These are phyloP conservation scores for Triplophysa dalaica DNA, from an alignment of 2,113 vertebrate species.

Conservation along the genomic window DNA sequence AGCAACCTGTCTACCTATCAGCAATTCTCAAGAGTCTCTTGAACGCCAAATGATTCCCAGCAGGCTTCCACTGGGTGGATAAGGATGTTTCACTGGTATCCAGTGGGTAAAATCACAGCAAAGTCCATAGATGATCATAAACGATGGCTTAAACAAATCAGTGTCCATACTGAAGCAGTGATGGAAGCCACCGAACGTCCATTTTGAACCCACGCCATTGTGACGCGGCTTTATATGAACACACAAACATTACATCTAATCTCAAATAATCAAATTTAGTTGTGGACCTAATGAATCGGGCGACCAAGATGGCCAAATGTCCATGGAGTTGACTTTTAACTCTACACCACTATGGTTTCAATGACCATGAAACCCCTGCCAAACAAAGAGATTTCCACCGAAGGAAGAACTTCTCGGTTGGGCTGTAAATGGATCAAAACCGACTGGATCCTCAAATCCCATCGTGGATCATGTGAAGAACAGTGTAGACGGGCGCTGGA, in stretches of 20 bases:
- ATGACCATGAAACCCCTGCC: constrained; percentile 58
- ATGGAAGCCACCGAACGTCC: constrained; percentile 69
- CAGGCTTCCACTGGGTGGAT: constrained; percentile 28
- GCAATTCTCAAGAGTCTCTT: constrained; percentile 45
- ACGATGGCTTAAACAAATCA: neutral
- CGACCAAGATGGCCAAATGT: constrained; percentile 49
- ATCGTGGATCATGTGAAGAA: neutral
- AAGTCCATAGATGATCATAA: constrained; percentile 36
- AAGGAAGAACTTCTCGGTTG: neutral
- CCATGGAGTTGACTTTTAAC: constrained; percentile 44
- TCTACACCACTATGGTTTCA: neutral
- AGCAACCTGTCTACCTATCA: constrained; percentile 16
- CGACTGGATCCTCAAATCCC: neutral
- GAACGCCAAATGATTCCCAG: constrained; percentile 41
- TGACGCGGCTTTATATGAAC: constrained; percentile 46
- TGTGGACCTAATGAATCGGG: neutral
- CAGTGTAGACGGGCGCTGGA: neutral
- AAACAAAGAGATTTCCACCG: constrained; percentile 65
- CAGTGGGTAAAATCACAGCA: neutral
- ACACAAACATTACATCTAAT: neutral
- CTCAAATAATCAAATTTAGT: constrained; percentile 26
- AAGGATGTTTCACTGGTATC: constrained; percentile 6
- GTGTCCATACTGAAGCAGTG: constrained; percentile 41
- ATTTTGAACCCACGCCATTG: constrained; percentile 80
- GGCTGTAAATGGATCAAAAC: neutral